These are phyloP conservation scores for Polypedilum pembai DNA, from an alignment of 1,140 invertebrate species.

Conservation along the genomic window DNA sequence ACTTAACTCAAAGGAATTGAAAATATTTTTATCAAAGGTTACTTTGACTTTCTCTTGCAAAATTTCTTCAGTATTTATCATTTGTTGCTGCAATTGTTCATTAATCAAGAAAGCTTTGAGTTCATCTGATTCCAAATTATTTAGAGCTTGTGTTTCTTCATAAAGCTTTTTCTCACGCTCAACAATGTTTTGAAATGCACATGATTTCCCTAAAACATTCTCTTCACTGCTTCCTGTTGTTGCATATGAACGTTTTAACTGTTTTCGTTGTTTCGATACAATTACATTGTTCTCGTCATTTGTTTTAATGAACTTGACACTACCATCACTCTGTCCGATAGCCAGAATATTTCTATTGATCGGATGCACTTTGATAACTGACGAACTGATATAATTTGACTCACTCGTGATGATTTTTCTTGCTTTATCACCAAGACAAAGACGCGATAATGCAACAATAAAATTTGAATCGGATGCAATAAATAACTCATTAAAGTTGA, in stretches of 20 bases:
- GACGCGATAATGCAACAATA: slow-evolving; percentile 39
- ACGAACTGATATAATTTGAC: slow-evolving; percentile 39
- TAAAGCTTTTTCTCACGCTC: slow-evolving; percentile 38
- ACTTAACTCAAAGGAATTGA: not conserved
- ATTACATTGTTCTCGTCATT: slow-evolving; percentile 28
- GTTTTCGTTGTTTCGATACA: not conserved
- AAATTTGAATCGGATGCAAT: slow-evolving; percentile 42
- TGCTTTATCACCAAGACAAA: slow-evolving; percentile 38
- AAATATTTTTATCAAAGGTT: not conserved
- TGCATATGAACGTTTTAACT: not conserved
- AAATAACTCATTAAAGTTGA: slow-evolving; percentile 37
- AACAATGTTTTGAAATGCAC: slow-evolving; percentile 43
- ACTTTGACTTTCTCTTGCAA: not conserved
- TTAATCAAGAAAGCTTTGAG: not conserved
- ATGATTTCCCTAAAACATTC: slow-evolving; percentile 38
- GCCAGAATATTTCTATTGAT: slow-evolving; percentile 14
- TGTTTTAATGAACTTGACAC: slow-evolving; percentile 30
- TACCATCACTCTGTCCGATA: slow-evolving; percentile 11
- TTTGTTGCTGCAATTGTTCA: not conserved
- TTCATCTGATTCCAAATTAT: slow-evolving; percentile 20
- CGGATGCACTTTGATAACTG: slow-evolving; percentile 35
- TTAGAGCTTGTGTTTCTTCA: slow-evolving; percentile 31
- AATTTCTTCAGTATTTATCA: not conserved
- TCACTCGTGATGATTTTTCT: slow-evolving; percentile 37
- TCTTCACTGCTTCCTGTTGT: not conserved